Conservation (phyloP, 1,140 invertebrate genomes). For the Aphidius gifuensis region DNA sequence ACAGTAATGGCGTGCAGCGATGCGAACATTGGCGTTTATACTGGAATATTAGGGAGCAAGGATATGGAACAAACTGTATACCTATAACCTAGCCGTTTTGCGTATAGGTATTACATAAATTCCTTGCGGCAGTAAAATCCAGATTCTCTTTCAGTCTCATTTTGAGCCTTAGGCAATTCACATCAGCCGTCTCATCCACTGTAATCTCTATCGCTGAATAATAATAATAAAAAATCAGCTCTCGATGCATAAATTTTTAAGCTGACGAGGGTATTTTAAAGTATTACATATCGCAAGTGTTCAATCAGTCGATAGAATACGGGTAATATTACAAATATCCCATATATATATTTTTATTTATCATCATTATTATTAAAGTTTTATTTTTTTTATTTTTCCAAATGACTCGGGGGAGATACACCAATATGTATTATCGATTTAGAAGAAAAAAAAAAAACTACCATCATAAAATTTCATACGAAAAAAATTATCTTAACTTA, state of each 20-base stretch:
- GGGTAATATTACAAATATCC: conserved; percentile 1
- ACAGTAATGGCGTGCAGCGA: conserved; percentile 32
- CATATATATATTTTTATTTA: background rate
- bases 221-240: conserved; percentile 17
- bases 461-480: background rate
- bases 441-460: background rate
- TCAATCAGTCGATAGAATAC: conserved; percentile 8
- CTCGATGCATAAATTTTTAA: conserved; percentile 19
- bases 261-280: conserved; percentile 9
- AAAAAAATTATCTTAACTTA: too few species aligned
- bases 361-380: background rate
- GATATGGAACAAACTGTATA: conserved; percentile 21
- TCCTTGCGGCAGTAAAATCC: conserved; percentile 23
- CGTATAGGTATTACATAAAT: conserved; percentile 28
- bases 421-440: too few species aligned
- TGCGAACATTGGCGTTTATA: conserved; percentile 29
- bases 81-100: conserved; percentile 14
- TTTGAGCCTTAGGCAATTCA: conserved; percentile 19
- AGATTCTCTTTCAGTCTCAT: conserved; percentile 23
- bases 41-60: conserved; percentile 23
- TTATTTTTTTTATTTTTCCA: background rate
- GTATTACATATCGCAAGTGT: background rate
- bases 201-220: conserved; percentile 27
- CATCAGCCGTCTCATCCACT: conserved; percentile 22
- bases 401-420: too few species aligned